Conservation (phyloP, 2,113 vertebrate species). For the Triplophysa siluroides region DNA sequence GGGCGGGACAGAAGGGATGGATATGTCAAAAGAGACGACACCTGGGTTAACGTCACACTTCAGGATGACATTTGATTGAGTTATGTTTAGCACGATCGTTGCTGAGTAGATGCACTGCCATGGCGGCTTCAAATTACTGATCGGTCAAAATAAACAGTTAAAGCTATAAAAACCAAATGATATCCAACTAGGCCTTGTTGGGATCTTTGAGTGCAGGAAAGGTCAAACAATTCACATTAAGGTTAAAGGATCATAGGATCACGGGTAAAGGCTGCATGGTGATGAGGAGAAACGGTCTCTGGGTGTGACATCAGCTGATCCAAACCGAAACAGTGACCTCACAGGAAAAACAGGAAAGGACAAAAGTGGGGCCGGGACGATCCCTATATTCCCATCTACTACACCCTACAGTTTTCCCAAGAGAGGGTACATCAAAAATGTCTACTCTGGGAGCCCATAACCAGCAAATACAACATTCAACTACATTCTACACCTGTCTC, state of each 20-base stretch:
- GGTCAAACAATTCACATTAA: slow-evolving; percentile 74
- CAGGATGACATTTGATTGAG: slow-evolving; percentile 70
- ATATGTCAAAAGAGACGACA: slow-evolving; percentile 53
- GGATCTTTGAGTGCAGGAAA: slow-evolving; percentile 7
- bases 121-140: slow-evolving; percentile 24
- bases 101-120: background rate
- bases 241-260: slow-evolving; percentile 56
- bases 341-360: slow-evolving; percentile 62
- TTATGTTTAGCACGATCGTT: slow-evolving; percentile 75
- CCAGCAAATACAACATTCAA: slow-evolving; percentile 46
- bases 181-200: slow-evolving; percentile 71
- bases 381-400: slow-evolving; percentile 73
- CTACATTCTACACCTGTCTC: slow-evolving; percentile 67
- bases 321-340: slow-evolving; percentile 1
- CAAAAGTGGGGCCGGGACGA: slow-evolving; percentile 3
- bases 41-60: slow-evolving; percentile 67
- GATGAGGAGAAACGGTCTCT: slow-evolving; percentile 68
- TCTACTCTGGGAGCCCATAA: slow-evolving; percentile 54
- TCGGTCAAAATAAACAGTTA: slow-evolving; percentile 72
- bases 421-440: slow-evolving; percentile 53
- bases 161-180: slow-evolving; percentile 73
- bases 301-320: background rate
- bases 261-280: slow-evolving; percentile 78
- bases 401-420: slow-evolving; percentile 12
- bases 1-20: slow-evolving; percentile 61